Evolutionary conservation across 2,888 invertebrate species (phyloP), one percentile per base, ranked within the genome.

Genomic region (Sphinx pinastri): DNA sequence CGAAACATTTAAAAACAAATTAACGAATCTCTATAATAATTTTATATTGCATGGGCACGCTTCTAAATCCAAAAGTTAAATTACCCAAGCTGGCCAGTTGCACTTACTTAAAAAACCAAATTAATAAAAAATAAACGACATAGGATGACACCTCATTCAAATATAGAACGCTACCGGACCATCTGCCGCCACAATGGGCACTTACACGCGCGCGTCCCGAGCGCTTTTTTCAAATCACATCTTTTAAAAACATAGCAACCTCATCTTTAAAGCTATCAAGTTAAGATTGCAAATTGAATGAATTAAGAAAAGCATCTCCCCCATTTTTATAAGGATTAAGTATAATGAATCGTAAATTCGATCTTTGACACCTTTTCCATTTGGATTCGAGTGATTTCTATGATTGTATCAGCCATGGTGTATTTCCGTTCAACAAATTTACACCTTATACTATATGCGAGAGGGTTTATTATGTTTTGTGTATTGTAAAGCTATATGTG

Each of bases 291-390:
- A 71, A 74, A 81, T 82, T 0, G 14, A 67, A 13, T 71, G 70
- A 1, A 12, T 1, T 52, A 51, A n/a, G 19, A 6, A 49, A 45
- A 63, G 67, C 71, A 70, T 76, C 83, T 78, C 88, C 92, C 92
- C 88, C 85, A 86, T 86, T 89, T 90, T 88, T 85, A 86, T 88
- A 79, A 82, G 93, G 93, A 93, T 94, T 94, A 93, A 89, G 90
- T 90, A 93, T 93, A 93, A 93, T 93, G 93, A 93, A 92, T 93
- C 92, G 93, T 93, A 93, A 94, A 94, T 94, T 93, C 92, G 93
- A 94, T 93, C 93, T 94, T 93, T 93, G 93, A 93, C 94, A 94
- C 94, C 93, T 94, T 92, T 94, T 92, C 91, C 92, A 92, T 93
- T 93, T 91, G 88, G 88, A 86, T 88, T 88, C 86, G 86, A 89